Evolutionary conservation across 2,797 vertebrate species (phyloP), one percentile per base, ranked within the genome.

Genomic region (Scomberomorus guttatus): DNA sequence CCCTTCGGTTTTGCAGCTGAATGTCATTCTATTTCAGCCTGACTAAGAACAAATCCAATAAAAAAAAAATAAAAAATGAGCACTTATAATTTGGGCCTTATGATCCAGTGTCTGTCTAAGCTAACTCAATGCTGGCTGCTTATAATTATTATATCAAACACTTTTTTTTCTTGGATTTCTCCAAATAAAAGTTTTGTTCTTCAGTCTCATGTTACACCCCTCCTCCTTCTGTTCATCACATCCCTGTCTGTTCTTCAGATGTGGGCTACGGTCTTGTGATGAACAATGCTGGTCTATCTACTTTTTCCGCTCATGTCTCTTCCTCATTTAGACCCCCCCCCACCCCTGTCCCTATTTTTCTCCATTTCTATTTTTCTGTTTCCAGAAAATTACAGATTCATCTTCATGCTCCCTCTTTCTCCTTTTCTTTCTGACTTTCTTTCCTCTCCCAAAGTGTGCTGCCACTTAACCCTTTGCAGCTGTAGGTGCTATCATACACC

Each of bases 261-360:
- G 77, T 84, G 79, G 64, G 29, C 78, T 75, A 72, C n/a, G 24
- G 85, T 81, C 87, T 87, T 82, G 74, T 93, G 90, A 91, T 75
- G 48, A 84, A 85, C 65, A 86, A 75, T 74, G 51, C 52, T n/a
- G 24, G 27, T 57, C 79, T 80, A 73, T 61, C 11, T 68, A 44
- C 58, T 42, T 59, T 70, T 58, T 42, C 32, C 50, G 46, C 34
- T 75, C 24, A 50, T 51, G 13, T 34, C 62, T 39, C 22, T 25
- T 55, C 13, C 34, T 50, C 20, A 9, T 55, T 6, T 22, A n/a
- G 8, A 37, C 17, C 37, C 54, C 34, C 22, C 17, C 0, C 10
- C 22, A 25, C 42, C 12, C 9, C 10, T 20, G 13, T 54, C 15
- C 44, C 15, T 6, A 48, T 48, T 56, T 25, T 37, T 11, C 6